phyloP scores from a whole-genome alignment of 2,888 invertebrate genomes.

The Parascotia fuliginaria region DNA sequence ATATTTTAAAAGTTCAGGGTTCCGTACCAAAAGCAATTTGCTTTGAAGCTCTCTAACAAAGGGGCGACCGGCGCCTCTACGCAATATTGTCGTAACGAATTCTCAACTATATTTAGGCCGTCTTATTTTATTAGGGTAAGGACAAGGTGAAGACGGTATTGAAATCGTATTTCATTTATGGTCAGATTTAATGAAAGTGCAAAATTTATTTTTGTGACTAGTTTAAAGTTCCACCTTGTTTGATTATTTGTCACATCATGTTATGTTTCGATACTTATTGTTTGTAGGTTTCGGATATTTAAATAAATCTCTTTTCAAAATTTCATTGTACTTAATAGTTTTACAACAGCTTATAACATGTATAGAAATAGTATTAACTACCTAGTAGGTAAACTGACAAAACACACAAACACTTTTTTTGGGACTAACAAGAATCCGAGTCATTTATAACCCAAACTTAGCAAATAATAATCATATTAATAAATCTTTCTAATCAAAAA shows the following conservation, averaged over 20 bases:
- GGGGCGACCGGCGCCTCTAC: slow-evolving; percentile 14
- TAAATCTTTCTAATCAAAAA: not conserved
- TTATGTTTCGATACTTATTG: too few species aligned
- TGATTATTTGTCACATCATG: not conserved
- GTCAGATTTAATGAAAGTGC: not conserved
- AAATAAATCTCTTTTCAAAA: too few species aligned
- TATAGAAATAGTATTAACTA: too few species aligned
- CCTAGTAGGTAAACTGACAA: too few species aligned
- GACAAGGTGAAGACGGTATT: slow-evolving; percentile 32
- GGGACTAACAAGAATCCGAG: too few species aligned
- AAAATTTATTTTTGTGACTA: not conserved
- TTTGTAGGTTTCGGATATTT: too few species aligned
- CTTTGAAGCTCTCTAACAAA: slow-evolving; percentile 53
- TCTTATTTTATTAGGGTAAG: slow-evolving; percentile 42
- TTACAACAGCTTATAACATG: too few species aligned
- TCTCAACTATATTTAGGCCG: slow-evolving; percentile 36
- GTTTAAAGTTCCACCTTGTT: not conserved
- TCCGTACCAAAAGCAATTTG: slow-evolving; percentile 58
- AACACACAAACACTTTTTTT: too few species aligned
- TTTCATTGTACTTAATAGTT: too few species aligned
- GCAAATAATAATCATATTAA: too few species aligned
- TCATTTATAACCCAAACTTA: too few species aligned
- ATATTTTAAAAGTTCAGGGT: slow-evolving; percentile 60
- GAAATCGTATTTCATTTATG: slow-evolving; percentile 22
- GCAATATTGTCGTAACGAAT: slow-evolving; percentile 48